Evolutionary conservation across 1,140 invertebrate species (phyloP).

Genomic region (Neomicropteryx cornuta): DNA sequence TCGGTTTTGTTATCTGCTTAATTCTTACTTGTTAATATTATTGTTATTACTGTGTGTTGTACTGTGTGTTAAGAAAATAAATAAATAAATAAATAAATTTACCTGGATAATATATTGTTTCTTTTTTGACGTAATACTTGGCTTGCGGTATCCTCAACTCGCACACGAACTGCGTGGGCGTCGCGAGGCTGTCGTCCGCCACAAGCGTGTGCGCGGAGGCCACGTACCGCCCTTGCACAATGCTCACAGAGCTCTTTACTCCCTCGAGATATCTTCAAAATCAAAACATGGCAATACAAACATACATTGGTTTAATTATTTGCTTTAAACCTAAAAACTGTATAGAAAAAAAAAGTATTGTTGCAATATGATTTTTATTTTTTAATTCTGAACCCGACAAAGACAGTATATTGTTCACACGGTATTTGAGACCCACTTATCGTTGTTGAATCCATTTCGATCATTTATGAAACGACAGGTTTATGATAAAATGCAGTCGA

Average conservation of each 20-base stretch:
- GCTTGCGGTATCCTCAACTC: conserved; percentile 51
- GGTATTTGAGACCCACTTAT: neutral
- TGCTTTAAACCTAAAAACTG: neutral
- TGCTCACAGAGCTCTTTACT: conserved; percentile 21
- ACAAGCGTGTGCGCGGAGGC: conserved; percentile 42
- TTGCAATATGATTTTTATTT: conserved; percentile 3
- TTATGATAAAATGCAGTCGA: neutral
- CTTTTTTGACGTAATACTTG: conserved; percentile 50
- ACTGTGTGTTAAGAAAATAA: too few species aligned
- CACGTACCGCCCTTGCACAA: conserved; percentile 36
- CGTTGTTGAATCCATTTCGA: conserved; percentile 12
- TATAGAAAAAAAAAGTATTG: neutral
- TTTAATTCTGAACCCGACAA: too few species aligned
- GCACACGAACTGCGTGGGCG: conserved; percentile 51
- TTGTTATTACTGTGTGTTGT: too few species aligned
- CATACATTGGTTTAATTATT: conserved; percentile 5
- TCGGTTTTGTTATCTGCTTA: too few species aligned
- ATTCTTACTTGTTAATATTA: too few species aligned
- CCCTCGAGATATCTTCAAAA: conserved; percentile 24
- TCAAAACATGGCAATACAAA: too few species aligned
- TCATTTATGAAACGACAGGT: conserved; percentile 12
- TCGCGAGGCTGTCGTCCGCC: conserved; percentile 41
- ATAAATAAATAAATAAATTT: conserved; percentile 15
- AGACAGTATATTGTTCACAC: neutral
- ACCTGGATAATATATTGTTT: conserved; percentile 56